These are phyloP conservation scores for Spheniscus mendiculus DNA, from an alignment of 2,113 vertebrate species.

Conservation along the genomic window DNA sequence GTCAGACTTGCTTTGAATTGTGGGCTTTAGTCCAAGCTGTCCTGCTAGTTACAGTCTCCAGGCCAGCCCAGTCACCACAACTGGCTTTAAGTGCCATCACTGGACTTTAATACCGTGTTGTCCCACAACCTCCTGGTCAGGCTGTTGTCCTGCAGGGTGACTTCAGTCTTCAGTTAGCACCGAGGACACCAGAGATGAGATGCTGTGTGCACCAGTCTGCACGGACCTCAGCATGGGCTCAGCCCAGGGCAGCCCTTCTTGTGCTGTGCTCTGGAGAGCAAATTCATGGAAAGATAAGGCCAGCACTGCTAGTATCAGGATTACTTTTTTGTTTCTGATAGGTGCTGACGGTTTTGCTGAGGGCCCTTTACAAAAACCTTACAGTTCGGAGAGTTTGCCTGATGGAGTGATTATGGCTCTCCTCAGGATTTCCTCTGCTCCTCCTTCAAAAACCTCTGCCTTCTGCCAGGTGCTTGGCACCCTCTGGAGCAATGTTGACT, in stretches of 20 bases:
- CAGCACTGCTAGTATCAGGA: not conserved
- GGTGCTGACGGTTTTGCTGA: not conserved
- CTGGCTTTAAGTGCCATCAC: not conserved
- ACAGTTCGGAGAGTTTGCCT: not conserved
- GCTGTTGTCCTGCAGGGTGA: not conserved
- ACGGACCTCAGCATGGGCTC: not conserved
- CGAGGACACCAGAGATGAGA: fast-evolving
- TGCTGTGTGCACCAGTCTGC: not conserved
- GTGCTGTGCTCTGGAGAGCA: not conserved
- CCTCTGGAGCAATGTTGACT: fast-evolving
- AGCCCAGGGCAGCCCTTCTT: not conserved
- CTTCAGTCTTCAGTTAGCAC: not conserved
- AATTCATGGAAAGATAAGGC: not conserved
- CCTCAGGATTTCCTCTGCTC: not conserved
- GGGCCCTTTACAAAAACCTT: not conserved
- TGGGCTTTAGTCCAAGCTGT: not conserved
- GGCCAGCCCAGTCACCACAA: not conserved
- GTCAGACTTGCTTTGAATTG: not conserved
- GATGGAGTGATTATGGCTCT: not conserved
- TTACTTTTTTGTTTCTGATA: not conserved
- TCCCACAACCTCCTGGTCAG: not conserved
- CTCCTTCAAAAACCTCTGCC: not conserved
- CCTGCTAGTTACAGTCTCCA: not conserved
- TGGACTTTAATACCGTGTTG: not conserved
- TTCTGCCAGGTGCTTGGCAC: not conserved